phyloP scores from a whole-genome alignment of 2,888 invertebrate species.

The Philaethria dido region DNA sequence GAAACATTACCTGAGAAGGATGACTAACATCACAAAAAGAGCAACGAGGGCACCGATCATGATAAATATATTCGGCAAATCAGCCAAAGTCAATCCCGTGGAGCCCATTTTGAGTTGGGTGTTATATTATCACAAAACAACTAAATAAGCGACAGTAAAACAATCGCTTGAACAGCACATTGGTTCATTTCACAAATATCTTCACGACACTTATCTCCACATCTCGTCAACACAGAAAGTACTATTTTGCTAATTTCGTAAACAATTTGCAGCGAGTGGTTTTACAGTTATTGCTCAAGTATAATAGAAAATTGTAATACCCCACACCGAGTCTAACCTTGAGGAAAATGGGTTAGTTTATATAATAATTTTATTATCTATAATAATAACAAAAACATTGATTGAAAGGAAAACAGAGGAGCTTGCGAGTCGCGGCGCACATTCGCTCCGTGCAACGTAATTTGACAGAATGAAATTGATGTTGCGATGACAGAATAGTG shows the following conservation, averaged over 20 bases:
- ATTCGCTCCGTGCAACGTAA: slow-evolving; percentile 50
- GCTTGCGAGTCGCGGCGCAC: slow-evolving; percentile 51
- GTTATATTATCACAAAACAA: slow-evolving; percentile 55
- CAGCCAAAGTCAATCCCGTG: slow-evolving; percentile 86
- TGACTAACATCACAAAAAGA: slow-evolving; percentile 89
- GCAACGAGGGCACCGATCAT: slow-evolving; percentile 89
- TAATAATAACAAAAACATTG: slow-evolving; percentile 77
- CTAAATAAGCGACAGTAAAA: slow-evolving; percentile 54
- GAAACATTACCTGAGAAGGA: slow-evolving; percentile 87
- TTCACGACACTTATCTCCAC: slow-evolving; percentile 49
- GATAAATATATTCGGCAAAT: slow-evolving; percentile 90
- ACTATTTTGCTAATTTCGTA: slow-evolving; percentile 52
- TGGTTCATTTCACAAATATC: slow-evolving; percentile 55
- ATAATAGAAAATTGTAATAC: slow-evolving; percentile 54
- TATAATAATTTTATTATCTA: slow-evolving; percentile 53
- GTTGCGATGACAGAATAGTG: slow-evolving; percentile 14
- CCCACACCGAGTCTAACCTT: slow-evolving; percentile 52
- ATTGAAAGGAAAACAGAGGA: slow-evolving; percentile 58
- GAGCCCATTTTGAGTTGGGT: slow-evolving; percentile 64
- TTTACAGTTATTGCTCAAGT: slow-evolving; percentile 40
- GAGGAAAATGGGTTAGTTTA: slow-evolving; percentile 45
- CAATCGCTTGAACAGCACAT: slow-evolving; percentile 57
- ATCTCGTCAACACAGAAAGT: slow-evolving; percentile 36
- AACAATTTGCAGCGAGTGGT: slow-evolving; percentile 38
- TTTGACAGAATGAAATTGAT: slow-evolving; percentile 61